Base-by-base conservation (phyloP, 2,888 invertebrate species). In the Mesorhabditis sp. region DNA sequence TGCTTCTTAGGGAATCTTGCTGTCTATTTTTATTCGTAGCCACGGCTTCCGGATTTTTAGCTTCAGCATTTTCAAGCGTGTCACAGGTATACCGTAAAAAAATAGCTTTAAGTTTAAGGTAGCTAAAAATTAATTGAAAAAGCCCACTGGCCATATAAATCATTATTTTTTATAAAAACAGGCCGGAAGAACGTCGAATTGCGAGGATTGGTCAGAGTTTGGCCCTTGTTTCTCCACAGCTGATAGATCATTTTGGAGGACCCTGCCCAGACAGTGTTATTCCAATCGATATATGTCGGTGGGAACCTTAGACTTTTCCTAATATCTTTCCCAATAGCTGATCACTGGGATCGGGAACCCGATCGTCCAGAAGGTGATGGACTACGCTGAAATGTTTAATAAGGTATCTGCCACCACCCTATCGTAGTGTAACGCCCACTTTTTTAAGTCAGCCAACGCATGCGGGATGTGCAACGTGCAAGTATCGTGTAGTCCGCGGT, bases 391-490 rank as follows among this genome's bases (percentile, higher is more conserved):
- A 66, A 66, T 76, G 6, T 80, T 83, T 73, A 83, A 83, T 76
- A 83, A 82, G 68, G 82, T 28, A 28, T 28, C 28, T 28, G 28
- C 28, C 1, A 28, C 28, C 28, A 28, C 28, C 28, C 28, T 28
- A 28, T 28, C 28, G 28, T 28, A 28, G 28, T 28, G 28, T 28
- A 28, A 2, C 28, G 28, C 28, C 28, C 28, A 28, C 28, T 28
- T 28, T 28, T 63, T 63, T 63, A 10, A n/a, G 63, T 28, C 41
- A 63, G 73, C 75, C 44, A 72, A 77, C 41, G 74, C 82, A 13
- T 83, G 83, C 66, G 83, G 83, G 68, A 82, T 82, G 82, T 83
- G 83, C 76, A 82, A 82, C 72, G 79, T 83, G 13, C 82, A 82
- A 67, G 77, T 82, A 4, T 70, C 77, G 13, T 79, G 79, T 50